Percentiles rank a stretch among this genome's conserved stretches.
Conservation (phyloP, 2,113 vertebrate species). For the Scytalopus superciliaris region DNA sequence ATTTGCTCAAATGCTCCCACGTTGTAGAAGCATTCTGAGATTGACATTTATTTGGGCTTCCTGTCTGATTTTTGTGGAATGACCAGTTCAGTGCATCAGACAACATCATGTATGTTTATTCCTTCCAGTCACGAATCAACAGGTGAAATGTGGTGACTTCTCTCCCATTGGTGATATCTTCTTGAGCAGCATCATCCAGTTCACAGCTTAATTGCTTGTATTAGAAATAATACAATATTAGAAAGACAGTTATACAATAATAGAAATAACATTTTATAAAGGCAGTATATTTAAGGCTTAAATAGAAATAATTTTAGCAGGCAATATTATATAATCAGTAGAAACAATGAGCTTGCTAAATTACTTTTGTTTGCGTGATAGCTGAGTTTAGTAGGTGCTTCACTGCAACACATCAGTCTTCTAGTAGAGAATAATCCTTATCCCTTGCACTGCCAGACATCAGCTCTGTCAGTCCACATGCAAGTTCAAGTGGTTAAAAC, state of each 20-base stretch:
- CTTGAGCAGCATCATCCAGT: neutral
- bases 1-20: neutral
- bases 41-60: neutral
- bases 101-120: neutral
- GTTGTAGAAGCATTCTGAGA: neutral
- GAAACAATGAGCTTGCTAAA: neutral
- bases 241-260: no score
- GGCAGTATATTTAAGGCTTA: neutral
- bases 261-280: neutral
- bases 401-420: neutral
- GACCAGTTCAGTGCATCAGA: neutral
- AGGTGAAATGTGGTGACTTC: neutral
- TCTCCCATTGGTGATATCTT: neutral
- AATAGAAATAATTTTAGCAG: neutral
- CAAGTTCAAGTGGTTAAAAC: slow-evolving; percentile 20
- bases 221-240: neutral
- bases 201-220: neutral
- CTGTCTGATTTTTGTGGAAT: neutral
- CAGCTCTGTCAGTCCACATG: slow-evolving; percentile 39
- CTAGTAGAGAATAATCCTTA: neutral
- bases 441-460: slow-evolving; percentile 37
- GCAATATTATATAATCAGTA: neutral
- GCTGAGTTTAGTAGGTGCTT: neutral
- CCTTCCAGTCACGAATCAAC: neutral
- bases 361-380: neutral